Percentiles rank a stretch among this genome's conserved stretches.
Conservation (phyloP, 37 sponge, comb jelly and placozoan species). For the Axinella damicornis region DNA sequence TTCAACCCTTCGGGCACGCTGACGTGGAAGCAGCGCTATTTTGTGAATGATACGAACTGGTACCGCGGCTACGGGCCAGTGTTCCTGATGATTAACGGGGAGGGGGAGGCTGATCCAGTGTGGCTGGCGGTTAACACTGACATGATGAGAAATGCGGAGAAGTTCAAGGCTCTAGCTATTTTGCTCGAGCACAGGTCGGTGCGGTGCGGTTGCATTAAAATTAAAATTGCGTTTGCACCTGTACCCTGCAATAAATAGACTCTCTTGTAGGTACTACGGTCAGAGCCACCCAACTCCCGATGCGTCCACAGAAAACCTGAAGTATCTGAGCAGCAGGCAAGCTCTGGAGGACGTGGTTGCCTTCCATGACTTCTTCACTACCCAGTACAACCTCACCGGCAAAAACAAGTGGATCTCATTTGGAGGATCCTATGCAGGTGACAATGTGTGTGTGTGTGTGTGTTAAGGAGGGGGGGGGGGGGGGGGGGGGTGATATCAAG, state of each 20-base stretch:
- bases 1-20: constrained; percentile 15
- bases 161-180: constrained; percentile 71
- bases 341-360: constrained; percentile 84
- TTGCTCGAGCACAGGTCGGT: constrained; percentile 76
- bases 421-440: constrained; percentile 89
- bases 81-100: constrained; percentile 91
- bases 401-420: constrained; percentile 79
- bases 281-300: constrained; percentile 83
- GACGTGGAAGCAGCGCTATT: constrained; percentile 88
- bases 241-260: no score
- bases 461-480: no score
- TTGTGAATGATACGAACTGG: constrained; percentile 79
- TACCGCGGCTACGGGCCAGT: constrained; percentile 70
- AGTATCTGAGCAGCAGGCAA: constrained; percentile 85
- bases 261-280: constrained; percentile 81
- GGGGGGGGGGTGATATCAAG: not conserved
- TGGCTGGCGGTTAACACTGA: constrained; percentile 80
- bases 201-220: no score
- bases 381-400: constrained; percentile 56
- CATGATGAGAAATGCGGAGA: constrained; percentile 69
- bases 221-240: no score
- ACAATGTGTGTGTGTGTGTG: no score
- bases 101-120: constrained; percentile 71
- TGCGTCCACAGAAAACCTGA: constrained; percentile 41
- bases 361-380: constrained; percentile 52